A percentile compares a stretch with the other conserved stretches of the same genome.
Conservation (phyloP, 2,113 vertebrate species). For the Centropus bengalensis region DNA sequence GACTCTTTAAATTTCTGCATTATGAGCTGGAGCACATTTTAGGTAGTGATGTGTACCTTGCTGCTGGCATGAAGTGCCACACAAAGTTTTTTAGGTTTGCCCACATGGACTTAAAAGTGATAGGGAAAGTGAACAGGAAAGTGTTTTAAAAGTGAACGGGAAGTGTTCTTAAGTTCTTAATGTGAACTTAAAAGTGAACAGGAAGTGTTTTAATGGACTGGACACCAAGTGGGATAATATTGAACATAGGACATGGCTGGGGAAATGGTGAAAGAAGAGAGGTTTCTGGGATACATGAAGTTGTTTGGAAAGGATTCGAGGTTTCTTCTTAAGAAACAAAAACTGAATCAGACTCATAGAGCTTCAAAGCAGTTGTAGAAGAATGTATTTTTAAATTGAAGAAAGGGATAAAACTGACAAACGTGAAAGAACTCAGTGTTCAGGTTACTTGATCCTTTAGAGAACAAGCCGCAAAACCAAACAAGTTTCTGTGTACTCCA, state of each 20-base stretch:
- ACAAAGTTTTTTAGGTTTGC: background rate
- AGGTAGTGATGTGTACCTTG: background rate
- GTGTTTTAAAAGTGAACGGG: too few species aligned
- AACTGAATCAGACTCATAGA: background rate
- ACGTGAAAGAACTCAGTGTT: background rate
- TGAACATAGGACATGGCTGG: background rate
- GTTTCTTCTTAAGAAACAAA: background rate
- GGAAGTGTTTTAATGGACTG: background rate
- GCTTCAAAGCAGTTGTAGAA: background rate
- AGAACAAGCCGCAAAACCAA: background rate
- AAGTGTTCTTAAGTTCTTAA: too few species aligned
- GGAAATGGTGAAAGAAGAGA: background rate
- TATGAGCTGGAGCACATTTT: background rate
- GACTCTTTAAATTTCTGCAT: background rate
- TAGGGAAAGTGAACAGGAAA: too few species aligned
- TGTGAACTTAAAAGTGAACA: too few species aligned
- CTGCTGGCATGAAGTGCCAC: background rate
- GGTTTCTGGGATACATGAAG: background rate
- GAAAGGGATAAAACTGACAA: background rate
- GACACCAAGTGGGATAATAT: background rate
- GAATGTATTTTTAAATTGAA: background rate
- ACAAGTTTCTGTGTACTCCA: background rate
- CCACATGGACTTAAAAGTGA: background rate
- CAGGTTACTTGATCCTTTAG: background rate
- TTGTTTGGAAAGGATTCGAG: background rate